Conservation (phyloP, 2,888 invertebrate genomes). For the Hyles lineata region DNA sequence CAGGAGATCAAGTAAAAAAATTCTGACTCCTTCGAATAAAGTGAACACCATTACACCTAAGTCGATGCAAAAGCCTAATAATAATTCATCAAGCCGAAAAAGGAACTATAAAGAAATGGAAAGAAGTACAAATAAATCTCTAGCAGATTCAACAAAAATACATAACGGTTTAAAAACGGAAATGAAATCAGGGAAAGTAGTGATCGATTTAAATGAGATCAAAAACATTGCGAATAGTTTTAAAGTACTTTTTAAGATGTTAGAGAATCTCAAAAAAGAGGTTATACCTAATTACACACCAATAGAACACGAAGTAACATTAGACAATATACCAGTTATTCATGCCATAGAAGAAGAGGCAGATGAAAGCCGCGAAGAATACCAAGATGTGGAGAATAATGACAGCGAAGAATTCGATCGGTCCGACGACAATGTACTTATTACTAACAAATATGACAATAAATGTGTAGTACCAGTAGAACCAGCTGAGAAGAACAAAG, state of each 20-base stretch:
- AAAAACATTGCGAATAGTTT: conserved; percentile 57
- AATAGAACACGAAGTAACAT: background rate
- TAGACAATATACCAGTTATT: conserved; percentile 1
- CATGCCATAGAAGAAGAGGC: conserved; percentile 8
- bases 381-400: conserved; percentile 37
- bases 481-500: conserved; percentile 15
- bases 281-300: conserved; percentile 6
- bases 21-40: conserved; percentile 58
- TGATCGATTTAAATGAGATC: conserved; percentile 50
- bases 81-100: conserved; percentile 48
- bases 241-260: conserved; percentile 52
- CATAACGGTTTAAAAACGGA: conserved; percentile 37
- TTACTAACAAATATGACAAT: conserved; percentile 58
- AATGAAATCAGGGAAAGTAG: conserved; percentile 39
- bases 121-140: conserved; percentile 49
- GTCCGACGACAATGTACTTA: conserved; percentile 60
- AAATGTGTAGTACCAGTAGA: conserved; percentile 30
- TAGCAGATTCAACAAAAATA: conserved; percentile 60
- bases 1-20: conserved; percentile 53
- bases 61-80: conserved; percentile 47
- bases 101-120: conserved; percentile 44
- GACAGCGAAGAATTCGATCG: conserved; percentile 52
- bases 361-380: conserved; percentile 32
- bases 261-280: conserved; percentile 53
- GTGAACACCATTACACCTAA: conserved; percentile 60